Percentiles rank a stretch among this genome's conserved stretches.
Conservation (phyloP, 2,113 vertebrate species). For the Phyllopteryx taeniolatus region DNA sequence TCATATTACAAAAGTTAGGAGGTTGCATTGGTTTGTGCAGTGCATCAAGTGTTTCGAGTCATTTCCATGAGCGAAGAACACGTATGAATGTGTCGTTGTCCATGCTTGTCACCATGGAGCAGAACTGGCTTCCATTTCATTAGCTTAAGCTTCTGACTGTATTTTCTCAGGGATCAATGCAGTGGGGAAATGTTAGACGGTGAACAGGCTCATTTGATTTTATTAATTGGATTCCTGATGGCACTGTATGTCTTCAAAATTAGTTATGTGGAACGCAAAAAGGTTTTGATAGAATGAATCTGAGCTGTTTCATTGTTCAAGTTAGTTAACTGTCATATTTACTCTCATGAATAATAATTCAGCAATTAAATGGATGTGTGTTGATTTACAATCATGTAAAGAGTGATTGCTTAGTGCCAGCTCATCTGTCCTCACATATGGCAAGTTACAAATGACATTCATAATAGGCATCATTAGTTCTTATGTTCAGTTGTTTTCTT, state of each 20-base stretch:
- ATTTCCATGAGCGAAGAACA: not conserved
- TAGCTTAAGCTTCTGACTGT: not conserved
- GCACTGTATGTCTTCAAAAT: not conserved
- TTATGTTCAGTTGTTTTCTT: not conserved
- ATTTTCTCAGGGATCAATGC: not conserved
- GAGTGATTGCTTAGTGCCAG: not conserved
- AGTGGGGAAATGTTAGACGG: not conserved
- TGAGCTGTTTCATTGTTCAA: not conserved
- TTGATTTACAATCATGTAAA: not conserved
- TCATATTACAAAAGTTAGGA: no score
- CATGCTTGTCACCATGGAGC: not conserved
- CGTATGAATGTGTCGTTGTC: not conserved
- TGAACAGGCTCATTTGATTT: constrained; percentile 14
- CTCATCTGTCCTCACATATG: not conserved
- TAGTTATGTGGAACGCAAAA: not conserved
- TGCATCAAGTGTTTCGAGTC: not conserved
- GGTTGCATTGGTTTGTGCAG: not conserved
- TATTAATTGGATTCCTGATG: not conserved
- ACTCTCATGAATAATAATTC: not conserved
- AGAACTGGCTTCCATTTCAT: not conserved
- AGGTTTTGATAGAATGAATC: not conserved
- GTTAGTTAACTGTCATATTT: not conserved
- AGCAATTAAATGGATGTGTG: not conserved
- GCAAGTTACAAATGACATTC: not conserved
- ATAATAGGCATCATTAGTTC: not conserved